A percentile compares a stretch with the other conserved stretches of the same genome.
Conservation (phyloP, 2,888 invertebrate genomes). For the Idaea biselata region DNA sequence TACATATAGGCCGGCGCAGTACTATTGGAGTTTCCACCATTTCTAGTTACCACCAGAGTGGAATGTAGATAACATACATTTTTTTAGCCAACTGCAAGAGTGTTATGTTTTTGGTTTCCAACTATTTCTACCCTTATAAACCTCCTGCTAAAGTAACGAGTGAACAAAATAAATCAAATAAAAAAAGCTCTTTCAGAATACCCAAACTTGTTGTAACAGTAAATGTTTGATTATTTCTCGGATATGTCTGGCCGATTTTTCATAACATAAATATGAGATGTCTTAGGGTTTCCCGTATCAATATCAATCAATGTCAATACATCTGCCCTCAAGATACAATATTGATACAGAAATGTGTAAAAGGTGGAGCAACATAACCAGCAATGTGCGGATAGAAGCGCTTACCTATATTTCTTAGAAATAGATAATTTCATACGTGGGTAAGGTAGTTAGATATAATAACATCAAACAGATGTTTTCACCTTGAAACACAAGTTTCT, state of each 20-base stretch:
- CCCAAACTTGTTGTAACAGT: neutral
- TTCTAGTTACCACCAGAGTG: no score
- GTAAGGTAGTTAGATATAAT: neutral
- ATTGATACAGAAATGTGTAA: neutral
- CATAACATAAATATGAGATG: slow-evolving; percentile 27
- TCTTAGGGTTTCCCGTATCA: slow-evolving; percentile 48
- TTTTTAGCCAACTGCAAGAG: no score
- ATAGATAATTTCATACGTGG: neutral
- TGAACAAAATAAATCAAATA: neutral
- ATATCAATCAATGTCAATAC: slow-evolving; percentile 62
- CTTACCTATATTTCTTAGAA: neutral
- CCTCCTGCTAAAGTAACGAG: no score
- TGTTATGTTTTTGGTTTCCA: no score
- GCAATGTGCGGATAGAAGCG: slow-evolving; percentile 4
- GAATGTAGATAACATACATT: no score
- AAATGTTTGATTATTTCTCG: neutral
- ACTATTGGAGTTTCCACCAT: no score
- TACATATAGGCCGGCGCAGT: no score
- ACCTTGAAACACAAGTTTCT: slow-evolving; percentile 1
- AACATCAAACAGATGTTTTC: neutral
- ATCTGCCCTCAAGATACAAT: slow-evolving; percentile 4
- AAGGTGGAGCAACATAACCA: slow-evolving; percentile 6
- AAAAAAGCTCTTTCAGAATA: neutral
- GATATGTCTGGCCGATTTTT: neutral
- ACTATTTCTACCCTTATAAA: no score